Evolutionary conservation across 2,113 vertebrate species (phyloP).

Genomic region (Menidia beryllina): DNA sequence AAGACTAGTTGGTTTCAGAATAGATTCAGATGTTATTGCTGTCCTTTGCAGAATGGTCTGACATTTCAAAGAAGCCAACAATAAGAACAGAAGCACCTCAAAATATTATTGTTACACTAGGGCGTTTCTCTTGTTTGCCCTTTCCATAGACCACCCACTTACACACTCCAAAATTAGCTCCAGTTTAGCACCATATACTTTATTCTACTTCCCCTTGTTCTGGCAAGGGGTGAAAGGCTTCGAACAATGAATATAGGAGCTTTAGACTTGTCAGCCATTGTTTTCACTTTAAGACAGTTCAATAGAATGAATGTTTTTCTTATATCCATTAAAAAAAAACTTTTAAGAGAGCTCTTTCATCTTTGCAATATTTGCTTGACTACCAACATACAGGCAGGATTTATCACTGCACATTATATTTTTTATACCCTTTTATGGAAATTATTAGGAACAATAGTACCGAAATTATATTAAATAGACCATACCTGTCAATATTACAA

Average conservation of each 20-base stretch:
- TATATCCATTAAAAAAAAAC: too few species aligned
- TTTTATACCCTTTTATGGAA: background rate
- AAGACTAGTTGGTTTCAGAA: too few species aligned
- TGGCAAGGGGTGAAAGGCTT: too few species aligned
- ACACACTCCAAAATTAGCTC: too few species aligned
- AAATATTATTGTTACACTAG: too few species aligned
- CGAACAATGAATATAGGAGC: too few species aligned
- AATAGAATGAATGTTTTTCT: too few species aligned
- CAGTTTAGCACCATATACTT: too few species aligned
- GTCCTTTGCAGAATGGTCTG: background rate
- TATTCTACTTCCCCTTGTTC: too few species aligned
- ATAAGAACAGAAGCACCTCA: background rate
- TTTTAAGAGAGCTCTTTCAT: background rate
- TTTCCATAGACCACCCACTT: too few species aligned
- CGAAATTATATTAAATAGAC: background rate
- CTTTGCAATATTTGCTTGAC: background rate
- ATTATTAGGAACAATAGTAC: background rate
- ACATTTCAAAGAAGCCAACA: background rate
- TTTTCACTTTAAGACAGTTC: too few species aligned
- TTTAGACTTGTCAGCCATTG: too few species aligned
- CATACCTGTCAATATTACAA: background rate
- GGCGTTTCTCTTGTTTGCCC: background rate
- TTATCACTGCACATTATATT: background rate
- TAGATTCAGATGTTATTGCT: background rate
- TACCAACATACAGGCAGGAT: background rate